These are phyloP conservation scores for Rhinopomastus cyanomelas DNA, from an alignment of 2,113 vertebrate species.

Conservation along the genomic window DNA sequence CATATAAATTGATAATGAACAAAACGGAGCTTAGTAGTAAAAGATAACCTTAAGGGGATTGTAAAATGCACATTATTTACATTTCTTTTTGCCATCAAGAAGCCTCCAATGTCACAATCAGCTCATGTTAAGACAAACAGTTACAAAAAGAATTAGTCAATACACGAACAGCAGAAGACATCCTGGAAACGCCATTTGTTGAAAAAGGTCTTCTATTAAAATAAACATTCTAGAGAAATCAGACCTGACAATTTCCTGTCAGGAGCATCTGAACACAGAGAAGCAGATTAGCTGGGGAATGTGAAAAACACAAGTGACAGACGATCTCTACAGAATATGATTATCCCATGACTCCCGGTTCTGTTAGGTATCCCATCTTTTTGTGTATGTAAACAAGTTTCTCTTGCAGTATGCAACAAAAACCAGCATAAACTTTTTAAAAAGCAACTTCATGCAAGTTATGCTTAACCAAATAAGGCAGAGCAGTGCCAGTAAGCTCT, in stretches of 20 bases:
- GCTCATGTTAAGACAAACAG: constrained; percentile 61
- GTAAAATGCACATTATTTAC: constrained; percentile 77
- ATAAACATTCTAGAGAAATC: constrained; percentile 61
- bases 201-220: constrained; percentile 55
- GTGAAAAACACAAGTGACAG: constrained; percentile 41
- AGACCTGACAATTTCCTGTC: constrained; percentile 24
- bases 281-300: constrained; percentile 35
- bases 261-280: constrained; percentile 46
- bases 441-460: constrained; percentile 73
- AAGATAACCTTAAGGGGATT: constrained; percentile 65
- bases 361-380: constrained; percentile 21
- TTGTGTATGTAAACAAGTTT: constrained; percentile 58
- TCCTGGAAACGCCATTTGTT: constrained; percentile 64
- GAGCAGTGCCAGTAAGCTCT: constrained; percentile 70
- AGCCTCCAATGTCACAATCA: constrained; percentile 72
- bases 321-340: constrained; percentile 6
- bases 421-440: constrained; percentile 51
- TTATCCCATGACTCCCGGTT: constrained; percentile 57
- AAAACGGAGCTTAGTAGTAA: constrained; percentile 66
- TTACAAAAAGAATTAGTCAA: constrained; percentile 34
- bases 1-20: constrained; percentile 69
- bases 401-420: constrained; percentile 70
- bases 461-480: constrained; percentile 71
- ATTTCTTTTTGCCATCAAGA: constrained; percentile 69
- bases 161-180: constrained; percentile 40